Percentiles rank a stretch among this genome's conserved stretches.
These are phyloP conservation scores for Otolemur garnettii DNA, from an alignment of 2,113 vertebrate species.

Conservation along the genomic window DNA sequence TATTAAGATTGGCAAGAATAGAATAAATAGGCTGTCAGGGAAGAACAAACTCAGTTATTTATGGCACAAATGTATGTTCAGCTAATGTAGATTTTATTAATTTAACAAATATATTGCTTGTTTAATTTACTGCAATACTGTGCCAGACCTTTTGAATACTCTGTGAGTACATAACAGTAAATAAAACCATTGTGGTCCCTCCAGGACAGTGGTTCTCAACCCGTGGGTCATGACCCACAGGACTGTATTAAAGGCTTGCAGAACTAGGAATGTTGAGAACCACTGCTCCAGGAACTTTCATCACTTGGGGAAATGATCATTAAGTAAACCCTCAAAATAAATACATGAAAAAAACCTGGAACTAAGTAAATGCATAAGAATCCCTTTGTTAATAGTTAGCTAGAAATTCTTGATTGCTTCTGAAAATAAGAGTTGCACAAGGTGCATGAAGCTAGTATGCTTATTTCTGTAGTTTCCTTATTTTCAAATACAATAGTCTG, in stretches of 20 bases:
- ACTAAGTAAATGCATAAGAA: background rate
- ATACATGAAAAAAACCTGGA: no score
- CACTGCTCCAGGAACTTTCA: background rate
- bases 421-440: background rate
- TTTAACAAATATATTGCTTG: background rate
- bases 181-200: background rate
- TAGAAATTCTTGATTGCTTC: background rate
- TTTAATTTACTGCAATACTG: background rate
- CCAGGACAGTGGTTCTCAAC: no score
- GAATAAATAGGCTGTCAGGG: background rate
- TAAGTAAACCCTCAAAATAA: background rate
- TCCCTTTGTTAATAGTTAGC: background rate
- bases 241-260: no score
- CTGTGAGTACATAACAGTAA: background rate
- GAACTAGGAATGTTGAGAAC: background rate
- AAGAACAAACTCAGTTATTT: background rate
- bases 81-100: background rate
- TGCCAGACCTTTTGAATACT: background rate
- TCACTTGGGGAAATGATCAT: background rate
- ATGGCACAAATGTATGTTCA: background rate
- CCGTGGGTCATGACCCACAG: no score
- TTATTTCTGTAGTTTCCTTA: background rate
- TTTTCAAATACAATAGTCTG: background rate
- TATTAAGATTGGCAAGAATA: background rate
- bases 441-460: background rate